Conservation (phyloP, 1,140 invertebrate genomes). For the Brachionus asplanchnoidis region DNA sequence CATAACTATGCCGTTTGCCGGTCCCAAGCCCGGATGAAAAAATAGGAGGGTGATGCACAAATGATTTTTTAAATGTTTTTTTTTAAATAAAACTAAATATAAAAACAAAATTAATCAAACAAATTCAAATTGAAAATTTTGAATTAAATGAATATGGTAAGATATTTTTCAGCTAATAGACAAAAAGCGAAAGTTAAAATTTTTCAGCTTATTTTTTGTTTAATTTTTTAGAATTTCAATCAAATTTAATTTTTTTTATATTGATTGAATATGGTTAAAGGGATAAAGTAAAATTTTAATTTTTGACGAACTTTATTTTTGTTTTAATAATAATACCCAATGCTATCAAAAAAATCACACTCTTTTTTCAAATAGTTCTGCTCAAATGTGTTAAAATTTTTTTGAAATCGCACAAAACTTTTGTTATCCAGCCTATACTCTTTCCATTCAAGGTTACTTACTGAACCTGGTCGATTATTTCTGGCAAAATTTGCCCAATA, state of each 20-base stretch:
- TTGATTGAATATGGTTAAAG: not conserved
- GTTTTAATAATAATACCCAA: slow-evolving; percentile 36
- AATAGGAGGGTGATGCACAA: too few relatives aligned
- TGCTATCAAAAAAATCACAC: slow-evolving; percentile 40
- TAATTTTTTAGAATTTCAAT: too few relatives aligned
- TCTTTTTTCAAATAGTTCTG: not conserved
- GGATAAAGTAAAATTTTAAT: not conserved
- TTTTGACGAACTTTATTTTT: not conserved
- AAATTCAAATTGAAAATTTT: too few relatives aligned
- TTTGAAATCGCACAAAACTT: not conserved
- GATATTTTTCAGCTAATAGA: too few relatives aligned
- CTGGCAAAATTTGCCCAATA: slow-evolving; percentile 52
- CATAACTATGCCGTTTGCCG: too few relatives aligned
- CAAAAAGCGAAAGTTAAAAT: too few relatives aligned
- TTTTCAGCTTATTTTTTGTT: too few relatives aligned
- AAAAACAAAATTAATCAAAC: too few relatives aligned
- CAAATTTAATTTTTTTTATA: not conserved
- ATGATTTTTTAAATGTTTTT: too few relatives aligned
- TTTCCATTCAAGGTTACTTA: not conserved
- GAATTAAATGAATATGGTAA: too few relatives aligned
- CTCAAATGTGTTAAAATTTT: not conserved
- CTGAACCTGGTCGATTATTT: not conserved
- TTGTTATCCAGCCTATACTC: not conserved
- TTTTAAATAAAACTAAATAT: too few relatives aligned
- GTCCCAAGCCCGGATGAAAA: too few relatives aligned